These are phyloP conservation scores for Pediacus dermestoides DNA, from an alignment of 2,888 invertebrate species.

Conservation along the genomic window DNA sequence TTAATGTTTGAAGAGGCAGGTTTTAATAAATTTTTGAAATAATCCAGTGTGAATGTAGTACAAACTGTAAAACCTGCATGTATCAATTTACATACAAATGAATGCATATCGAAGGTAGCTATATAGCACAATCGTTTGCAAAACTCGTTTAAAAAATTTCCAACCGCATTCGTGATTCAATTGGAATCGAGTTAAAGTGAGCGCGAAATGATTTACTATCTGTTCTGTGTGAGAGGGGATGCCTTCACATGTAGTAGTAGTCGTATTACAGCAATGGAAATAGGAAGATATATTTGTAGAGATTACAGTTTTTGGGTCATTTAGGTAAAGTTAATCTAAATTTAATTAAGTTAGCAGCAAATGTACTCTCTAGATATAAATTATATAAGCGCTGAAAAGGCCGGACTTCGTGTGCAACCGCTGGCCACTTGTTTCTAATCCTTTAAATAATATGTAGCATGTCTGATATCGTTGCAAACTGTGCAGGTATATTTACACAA, in stretches of 20 bases:
- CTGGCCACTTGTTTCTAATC: constrained; percentile 1
- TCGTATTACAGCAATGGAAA: constrained; percentile 19
- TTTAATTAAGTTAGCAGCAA: constrained; percentile 37
- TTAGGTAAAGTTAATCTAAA: constrained; percentile 38
- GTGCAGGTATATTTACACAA: no score
- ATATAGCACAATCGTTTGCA: constrained; percentile 29
- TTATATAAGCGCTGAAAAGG: constrained; percentile 17
- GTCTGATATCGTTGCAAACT: no score
- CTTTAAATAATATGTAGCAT: no score
- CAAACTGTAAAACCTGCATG: constrained; percentile 11
- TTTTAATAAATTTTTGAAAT: constrained; percentile 12
- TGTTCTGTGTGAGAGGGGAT: no score
- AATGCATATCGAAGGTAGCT: constrained; percentile 32
- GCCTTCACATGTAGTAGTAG: constrained; percentile 18
- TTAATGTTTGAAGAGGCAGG: no score
- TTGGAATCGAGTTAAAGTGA: constrained; percentile 44
- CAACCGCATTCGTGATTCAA: constrained; percentile 43
- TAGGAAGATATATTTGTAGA: constrained; percentile 18
- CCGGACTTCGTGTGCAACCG: constrained; percentile 3
- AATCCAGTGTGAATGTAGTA: constrained; percentile 4
- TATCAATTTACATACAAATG: constrained; percentile 37
- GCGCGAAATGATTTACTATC: constrained; percentile 41
- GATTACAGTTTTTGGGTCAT: constrained; percentile 37
- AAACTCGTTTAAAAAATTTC: constrained; percentile 36
- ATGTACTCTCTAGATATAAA: constrained; percentile 21